Percentiles rank a stretch among this genome's conserved stretches.
Evolutionary conservation across 2,888 invertebrate species (phyloP).

Genomic region (Stenolophus ochropezus): DNA sequence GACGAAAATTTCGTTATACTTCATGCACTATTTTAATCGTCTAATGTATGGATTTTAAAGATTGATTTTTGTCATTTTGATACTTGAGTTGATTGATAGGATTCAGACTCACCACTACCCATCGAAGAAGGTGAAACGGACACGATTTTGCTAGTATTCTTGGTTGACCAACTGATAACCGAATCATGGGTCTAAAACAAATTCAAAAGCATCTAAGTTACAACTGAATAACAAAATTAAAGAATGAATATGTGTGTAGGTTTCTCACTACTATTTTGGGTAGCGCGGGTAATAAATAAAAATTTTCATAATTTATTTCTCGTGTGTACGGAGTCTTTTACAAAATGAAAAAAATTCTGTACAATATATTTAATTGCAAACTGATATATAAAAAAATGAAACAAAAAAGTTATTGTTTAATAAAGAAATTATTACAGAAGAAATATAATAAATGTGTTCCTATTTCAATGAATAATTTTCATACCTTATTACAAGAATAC

Average conservation of each 20-base stretch:
- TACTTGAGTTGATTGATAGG: slow-evolving; percentile 30
- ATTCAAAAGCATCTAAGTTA: background rate
- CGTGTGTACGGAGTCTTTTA: too few relatives aligned
- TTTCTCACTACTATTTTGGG: too few relatives aligned
- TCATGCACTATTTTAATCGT: slow-evolving; percentile 27
- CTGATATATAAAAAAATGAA: too few relatives aligned
- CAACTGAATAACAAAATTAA: too few relatives aligned
- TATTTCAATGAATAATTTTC: background rate
- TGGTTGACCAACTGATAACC: slow-evolving; percentile 14
- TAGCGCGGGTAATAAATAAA: too few relatives aligned
- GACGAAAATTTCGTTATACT: slow-evolving; percentile 24
- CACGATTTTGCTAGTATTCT: slow-evolving; percentile 17
- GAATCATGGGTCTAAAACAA: slow-evolving; percentile 6
- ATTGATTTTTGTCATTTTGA: slow-evolving; percentile 43
- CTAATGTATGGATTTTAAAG: slow-evolving; percentile 2
- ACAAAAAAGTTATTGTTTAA: too few relatives aligned
- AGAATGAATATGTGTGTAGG: too few relatives aligned
- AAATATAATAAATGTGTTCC: background rate
- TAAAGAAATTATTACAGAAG: background rate
- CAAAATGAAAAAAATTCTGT: too few relatives aligned
- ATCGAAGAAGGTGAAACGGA: slow-evolving; percentile 36
- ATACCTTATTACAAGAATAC: slow-evolving; percentile 22
- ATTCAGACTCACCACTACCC: slow-evolving; percentile 39
- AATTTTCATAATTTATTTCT: too few relatives aligned
- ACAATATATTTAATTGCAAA: too few relatives aligned